Base-by-base conservation (phyloP, 2,113 vertebrate genomes). In the Hydrolagus affinis region DNA sequence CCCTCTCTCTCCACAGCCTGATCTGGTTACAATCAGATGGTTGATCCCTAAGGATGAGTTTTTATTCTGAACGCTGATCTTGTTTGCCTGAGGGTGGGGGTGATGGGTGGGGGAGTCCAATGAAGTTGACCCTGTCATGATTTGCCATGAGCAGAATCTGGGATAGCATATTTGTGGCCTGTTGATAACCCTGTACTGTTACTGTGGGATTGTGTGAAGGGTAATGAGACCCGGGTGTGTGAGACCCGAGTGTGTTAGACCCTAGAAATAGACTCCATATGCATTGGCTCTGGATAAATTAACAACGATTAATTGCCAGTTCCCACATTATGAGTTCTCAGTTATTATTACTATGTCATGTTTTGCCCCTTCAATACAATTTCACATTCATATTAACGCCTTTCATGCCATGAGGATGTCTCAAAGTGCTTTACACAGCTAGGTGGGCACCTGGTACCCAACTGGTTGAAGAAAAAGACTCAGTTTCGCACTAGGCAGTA, bases 1-100 rank as follows among this genome's bases (percentile, higher is more conserved):
- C 44, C 44, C 44, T 44, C 44, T 44, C 6, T 44, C 44, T 44
- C 60, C 77, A 32, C 60, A 83, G 78, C 28, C 78, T 83, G 78
- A 66, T 44, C 44, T 44, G 44, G 44, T 83, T 83, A 66, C 14
- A 66, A 83, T 83, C 78, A 83, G 78, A 60, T 83, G 78, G 60
- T 56, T 62, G 23, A 59, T 66, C 62, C 60, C 28, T 4, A 28
- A 66, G 62, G 62, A 83, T 32, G 17, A 11, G 59, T 66, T 8
- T 78, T 17, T 66, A 17, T 60, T 83, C 78, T 21, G 28, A 83
- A 64, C 60, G 1, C 6, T 60, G 66, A 83, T 28, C 25, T 83
- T 32, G 64, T 30, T 83, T 44, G 44, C 44, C 78, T 21, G 23
- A 3, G 17, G 44, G 44, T 44, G 44, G 44, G 44, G 44, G 44